Percentiles rank a stretch among this genome's conserved stretches.
These are phyloP conservation scores for Melieria omissa DNA, from an alignment of 2,888 invertebrate species.

Conservation along the genomic window DNA sequence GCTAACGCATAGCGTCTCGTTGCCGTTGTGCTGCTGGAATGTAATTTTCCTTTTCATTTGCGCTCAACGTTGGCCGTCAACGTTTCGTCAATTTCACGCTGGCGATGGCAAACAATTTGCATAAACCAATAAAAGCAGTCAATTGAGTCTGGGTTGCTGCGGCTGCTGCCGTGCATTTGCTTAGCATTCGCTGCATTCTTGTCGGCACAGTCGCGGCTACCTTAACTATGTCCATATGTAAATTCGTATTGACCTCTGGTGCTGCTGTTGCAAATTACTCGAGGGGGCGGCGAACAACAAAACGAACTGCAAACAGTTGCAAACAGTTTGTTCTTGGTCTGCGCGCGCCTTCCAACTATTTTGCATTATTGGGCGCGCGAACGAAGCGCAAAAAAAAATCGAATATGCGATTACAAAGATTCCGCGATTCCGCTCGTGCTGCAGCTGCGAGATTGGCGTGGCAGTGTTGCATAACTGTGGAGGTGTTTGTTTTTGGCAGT, in stretches of 20 bases:
- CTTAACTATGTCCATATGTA: conserved; percentile 8
- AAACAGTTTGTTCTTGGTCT: no score
- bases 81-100: conserved; percentile 4
- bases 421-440: no score
- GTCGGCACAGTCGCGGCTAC: neutral
- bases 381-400: no score
- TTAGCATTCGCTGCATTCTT: neutral
- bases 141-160: conserved; percentile 23
- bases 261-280: conserved; percentile 7
- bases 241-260: conserved; percentile 17
- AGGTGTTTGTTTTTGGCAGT: no score
- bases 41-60: neutral
- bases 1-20: neutral
- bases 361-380: no score
- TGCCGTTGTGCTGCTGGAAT: neutral
- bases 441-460: no score
- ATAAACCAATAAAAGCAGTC: conserved; percentile 42
- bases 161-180: conserved; percentile 16
- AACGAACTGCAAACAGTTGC: no score
- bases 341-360: no score
- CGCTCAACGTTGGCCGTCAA: neutral
- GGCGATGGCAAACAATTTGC: conserved; percentile 37
- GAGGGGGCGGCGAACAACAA: no score
- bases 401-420: no score
- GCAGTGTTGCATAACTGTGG: no score